phyloP scores from a whole-genome alignment of 2,113 vertebrate genomes.

The Felis chaus region DNA sequence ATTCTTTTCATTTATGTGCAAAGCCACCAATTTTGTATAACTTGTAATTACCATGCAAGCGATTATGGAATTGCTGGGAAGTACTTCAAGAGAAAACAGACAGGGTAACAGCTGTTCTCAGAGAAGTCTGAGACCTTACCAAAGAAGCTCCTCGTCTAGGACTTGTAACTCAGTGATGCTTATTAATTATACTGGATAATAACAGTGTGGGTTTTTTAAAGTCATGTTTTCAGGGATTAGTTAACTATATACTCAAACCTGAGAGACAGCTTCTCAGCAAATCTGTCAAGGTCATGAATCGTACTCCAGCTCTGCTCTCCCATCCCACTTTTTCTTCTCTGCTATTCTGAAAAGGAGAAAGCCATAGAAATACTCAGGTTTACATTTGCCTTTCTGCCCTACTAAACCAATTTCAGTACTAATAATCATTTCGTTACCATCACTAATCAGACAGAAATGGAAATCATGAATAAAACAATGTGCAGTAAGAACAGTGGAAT shows the following conservation, averaged over 20 bases:
- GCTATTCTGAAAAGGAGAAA: background rate
- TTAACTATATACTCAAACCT: constrained; percentile 35
- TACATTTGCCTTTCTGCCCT: background rate
- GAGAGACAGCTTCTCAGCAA: constrained; percentile 51
- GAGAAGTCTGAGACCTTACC: constrained; percentile 12
- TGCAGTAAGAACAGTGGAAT: constrained; percentile 11
- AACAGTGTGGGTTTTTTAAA: constrained; percentile 41
- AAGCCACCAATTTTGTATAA: constrained; percentile 50
- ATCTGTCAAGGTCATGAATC: background rate
- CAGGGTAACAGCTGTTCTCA: constrained; percentile 54
- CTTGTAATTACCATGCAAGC: constrained; percentile 59
- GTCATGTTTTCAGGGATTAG: constrained; percentile 54
- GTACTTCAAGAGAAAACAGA: constrained; percentile 58
- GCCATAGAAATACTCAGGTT: background rate
- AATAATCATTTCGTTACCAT: background rate
- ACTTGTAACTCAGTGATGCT: constrained; percentile 11
- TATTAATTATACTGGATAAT: constrained; percentile 67
- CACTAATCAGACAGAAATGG: constrained; percentile 4
- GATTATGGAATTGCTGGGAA: constrained; percentile 46
- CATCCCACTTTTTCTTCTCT: background rate
- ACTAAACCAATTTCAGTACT: background rate
- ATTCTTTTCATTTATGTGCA: constrained; percentile 44
- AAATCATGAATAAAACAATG: constrained; percentile 7
- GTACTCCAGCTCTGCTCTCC: background rate
- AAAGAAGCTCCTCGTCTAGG: constrained; percentile 31